Percentiles rank a stretch among this genome's conserved stretches.
Conservation (phyloP, 2,113 vertebrate species). For the Charadrius vociferus region DNA sequence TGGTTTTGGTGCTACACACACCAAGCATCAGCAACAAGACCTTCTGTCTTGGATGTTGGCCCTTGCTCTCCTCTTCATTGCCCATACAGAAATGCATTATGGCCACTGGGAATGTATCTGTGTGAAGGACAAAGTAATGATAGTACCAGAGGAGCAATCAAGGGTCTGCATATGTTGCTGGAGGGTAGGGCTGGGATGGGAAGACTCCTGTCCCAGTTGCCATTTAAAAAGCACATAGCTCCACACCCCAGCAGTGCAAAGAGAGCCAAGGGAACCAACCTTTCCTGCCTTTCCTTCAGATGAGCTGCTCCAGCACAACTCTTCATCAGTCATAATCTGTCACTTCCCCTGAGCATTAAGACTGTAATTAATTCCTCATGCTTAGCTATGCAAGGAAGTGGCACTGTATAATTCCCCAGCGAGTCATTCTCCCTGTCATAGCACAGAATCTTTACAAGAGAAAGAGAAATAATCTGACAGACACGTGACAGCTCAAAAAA, state of each 20-base stretch:
- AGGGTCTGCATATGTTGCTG: background rate
- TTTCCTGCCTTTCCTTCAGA: background rate
- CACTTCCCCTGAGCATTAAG: background rate
- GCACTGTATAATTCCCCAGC: background rate
- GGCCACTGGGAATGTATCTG: background rate
- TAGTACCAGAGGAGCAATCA: background rate
- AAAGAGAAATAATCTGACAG: constrained; percentile 37
- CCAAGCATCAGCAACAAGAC: background rate
- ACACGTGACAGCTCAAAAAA: constrained; percentile 29
- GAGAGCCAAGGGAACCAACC: background rate
- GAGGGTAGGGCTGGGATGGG: background rate
- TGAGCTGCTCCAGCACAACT: background rate
- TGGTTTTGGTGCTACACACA: background rate
- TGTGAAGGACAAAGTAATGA: background rate
- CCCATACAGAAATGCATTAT: background rate
- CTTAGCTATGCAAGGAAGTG: background rate
- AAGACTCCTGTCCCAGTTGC: background rate
- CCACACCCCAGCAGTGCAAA: background rate
- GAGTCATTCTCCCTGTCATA: constrained; percentile 7
- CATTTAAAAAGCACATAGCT: background rate
- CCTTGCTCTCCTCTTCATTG: background rate
- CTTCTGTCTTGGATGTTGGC: background rate
- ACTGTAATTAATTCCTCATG: constrained; percentile 42
- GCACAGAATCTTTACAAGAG: constrained; percentile 30
- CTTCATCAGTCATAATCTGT: constrained; percentile 17